Evolutionary conservation across 2,888 invertebrate species (phyloP).

Genomic region (Eledona agricola): DNA sequence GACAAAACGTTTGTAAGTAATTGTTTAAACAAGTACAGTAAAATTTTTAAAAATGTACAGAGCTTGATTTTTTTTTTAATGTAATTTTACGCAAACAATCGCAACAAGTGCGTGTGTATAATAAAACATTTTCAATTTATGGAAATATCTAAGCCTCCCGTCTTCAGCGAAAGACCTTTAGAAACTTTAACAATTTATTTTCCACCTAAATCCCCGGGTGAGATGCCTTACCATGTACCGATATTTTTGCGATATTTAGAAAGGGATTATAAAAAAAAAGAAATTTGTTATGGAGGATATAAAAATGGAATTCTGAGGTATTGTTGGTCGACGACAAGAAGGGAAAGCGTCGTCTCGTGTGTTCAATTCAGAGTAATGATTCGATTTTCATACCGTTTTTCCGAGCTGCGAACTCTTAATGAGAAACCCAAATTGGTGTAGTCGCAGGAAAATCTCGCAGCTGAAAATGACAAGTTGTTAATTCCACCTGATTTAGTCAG

Average conservation of each 20-base stretch:
- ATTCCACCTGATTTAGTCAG: constrained; percentile 37
- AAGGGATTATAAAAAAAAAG: constrained; percentile 44
- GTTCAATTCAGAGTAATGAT: too few species aligned
- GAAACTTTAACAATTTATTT: constrained; percentile 38
- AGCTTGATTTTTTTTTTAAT: too few species aligned
- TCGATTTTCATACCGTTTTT: too few species aligned
- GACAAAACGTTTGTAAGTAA: too few species aligned
- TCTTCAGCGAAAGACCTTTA: constrained; percentile 17
- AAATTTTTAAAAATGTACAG: constrained; percentile 20
- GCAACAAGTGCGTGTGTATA: constrained; percentile 31
- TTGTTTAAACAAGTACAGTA: too few species aligned
- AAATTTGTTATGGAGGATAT: constrained; percentile 43
- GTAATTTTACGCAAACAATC: constrained; percentile 32
- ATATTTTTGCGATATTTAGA: constrained; percentile 45
- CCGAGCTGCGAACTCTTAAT: too few species aligned
- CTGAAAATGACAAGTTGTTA: constrained; percentile 38
- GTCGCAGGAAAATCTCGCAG: constrained; percentile 21
- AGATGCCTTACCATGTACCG: constrained; percentile 41
- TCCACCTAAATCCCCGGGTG: constrained; percentile 41
- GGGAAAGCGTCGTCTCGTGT: too few species aligned
- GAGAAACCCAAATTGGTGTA: too few species aligned
- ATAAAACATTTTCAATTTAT: constrained; percentile 39
- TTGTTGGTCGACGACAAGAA: too few species aligned
- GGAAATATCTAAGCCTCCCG: constrained; percentile 40
- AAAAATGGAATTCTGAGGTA: constrained; percentile 44